These are phyloP conservation scores for Parotia lawesii DNA, from an alignment of 2,113 vertebrate genomes.

Conservation along the genomic window DNA sequence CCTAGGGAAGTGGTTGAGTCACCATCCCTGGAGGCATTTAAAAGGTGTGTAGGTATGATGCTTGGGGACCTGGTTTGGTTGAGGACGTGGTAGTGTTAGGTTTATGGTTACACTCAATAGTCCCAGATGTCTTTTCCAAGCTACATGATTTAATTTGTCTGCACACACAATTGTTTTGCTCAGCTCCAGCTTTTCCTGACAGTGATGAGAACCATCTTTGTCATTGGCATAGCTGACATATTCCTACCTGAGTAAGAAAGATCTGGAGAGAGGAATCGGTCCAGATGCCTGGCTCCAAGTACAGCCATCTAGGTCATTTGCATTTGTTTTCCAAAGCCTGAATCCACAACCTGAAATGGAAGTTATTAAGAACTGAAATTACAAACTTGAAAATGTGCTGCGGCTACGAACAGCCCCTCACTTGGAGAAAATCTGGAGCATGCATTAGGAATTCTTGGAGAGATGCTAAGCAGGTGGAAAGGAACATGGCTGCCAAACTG, in stretches of 20 bases:
- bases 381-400: neutral
- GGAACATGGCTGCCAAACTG: neutral
- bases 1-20: neutral
- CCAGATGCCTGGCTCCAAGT: neutral
- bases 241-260: neutral
- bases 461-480: neutral
- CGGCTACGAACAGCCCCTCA: neutral
- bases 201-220: neutral
- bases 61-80: neutral
- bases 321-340: neutral
- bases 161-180: neutral
- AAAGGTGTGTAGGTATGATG: rapidly evolving
- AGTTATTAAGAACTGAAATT: neutral
- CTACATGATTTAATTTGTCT: neutral
- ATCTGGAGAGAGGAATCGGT: neutral
- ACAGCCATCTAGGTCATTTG: neutral
- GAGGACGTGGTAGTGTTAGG: neutral
- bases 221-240: neutral
- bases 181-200: neutral
- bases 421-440: neutral
- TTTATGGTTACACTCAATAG: neutral
- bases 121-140: neutral
- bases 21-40: neutral
- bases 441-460: neutral
- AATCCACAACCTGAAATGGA: neutral